Evolutionary conservation across 1,140 invertebrate species (phyloP).

Genomic region (Drosophila eugracilis): DNA sequence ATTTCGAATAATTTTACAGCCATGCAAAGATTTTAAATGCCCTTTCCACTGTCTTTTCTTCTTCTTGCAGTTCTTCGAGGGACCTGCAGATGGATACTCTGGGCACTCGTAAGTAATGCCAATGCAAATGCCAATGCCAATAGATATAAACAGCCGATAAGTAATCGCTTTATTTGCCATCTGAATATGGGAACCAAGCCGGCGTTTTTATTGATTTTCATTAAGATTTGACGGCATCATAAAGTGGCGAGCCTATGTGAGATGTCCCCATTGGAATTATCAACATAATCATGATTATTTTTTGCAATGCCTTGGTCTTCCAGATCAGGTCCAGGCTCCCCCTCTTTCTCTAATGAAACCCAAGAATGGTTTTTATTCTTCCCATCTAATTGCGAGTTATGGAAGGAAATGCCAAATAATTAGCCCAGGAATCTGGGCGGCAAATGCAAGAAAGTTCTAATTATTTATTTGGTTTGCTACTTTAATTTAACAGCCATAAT

Average conservation of each 20-base stretch:
- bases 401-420: constrained; percentile 1
- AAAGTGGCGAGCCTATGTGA: constrained; percentile 27
- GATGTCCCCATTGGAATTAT: constrained; percentile 10
- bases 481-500: not conserved
- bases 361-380: constrained; percentile 1
- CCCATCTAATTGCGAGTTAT: constrained; percentile 8
- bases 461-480: constrained; percentile 2
- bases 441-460: not conserved
- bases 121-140: constrained; percentile 28
- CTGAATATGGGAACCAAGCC: constrained; percentile 4
- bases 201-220: constrained; percentile 29
- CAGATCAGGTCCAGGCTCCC: constrained; percentile 13
- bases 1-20: constrained; percentile 18
- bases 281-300: constrained; percentile 7
- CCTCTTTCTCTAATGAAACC: constrained; percentile 3
- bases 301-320: not conserved
- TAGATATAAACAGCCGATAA: constrained; percentile 24
- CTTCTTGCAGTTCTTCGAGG: constrained; percentile 48
- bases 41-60: constrained; percentile 3
- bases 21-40: constrained; percentile 28
- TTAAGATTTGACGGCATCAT: constrained; percentile 24
- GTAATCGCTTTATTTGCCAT: constrained; percentile 40
- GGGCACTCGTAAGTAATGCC: constrained; percentile 53
- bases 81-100: constrained; percentile 53
- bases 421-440: not conserved